Evolutionary conservation across 2,113 vertebrate species (phyloP), one percentile per base, ranked within the genome.

Genomic region (Perccottus glenii): DNA sequence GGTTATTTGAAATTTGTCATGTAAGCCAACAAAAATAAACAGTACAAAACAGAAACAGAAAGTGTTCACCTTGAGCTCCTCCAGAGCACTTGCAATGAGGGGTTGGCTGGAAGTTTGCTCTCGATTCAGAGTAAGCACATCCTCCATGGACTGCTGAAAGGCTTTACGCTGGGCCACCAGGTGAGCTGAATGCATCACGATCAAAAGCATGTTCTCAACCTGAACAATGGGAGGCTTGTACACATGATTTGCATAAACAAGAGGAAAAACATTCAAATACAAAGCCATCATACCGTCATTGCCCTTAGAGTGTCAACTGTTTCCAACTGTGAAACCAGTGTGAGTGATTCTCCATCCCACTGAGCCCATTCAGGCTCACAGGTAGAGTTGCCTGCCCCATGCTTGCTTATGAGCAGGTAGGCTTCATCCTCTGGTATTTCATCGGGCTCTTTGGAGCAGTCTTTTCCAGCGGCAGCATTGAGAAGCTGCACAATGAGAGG

Each of bases 61-160:
- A 27, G 19, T 27, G 19, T 27, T 27, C 88, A 98, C 98, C 95
- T 99, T 99, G 3, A 99, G 94, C 83, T 98, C 94, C 55, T 98
- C 94, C n/a, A 99, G 84, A 64, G 96, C 97, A 40, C 87, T 91
- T 14, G 96, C 96, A 0, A 98, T 96, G 65, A 98, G 86, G 1
- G 96, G 97, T 78, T 98, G 96, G 65, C 96, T 98, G 11, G 98
- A 99, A 3, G 98, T 99, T 88, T 99, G 98, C 50, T 99, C 98
- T 15, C 96, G 94, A 64, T 85, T 91, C 2, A 99, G 90, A 14
- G 93, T 92, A 48, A 97, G 67, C 9, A 96, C 92, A 5, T 95
- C 95, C 83, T 96, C 95, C 70, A 96, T 92, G 69, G 93, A 94
- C 75, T 96, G 94, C 78, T 99, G 98, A 85, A 99, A 98, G 73